These are phyloP conservation scores for Drosophila serrata DNA, from an alignment of 1,140 invertebrate species.

Conservation along the genomic window DNA sequence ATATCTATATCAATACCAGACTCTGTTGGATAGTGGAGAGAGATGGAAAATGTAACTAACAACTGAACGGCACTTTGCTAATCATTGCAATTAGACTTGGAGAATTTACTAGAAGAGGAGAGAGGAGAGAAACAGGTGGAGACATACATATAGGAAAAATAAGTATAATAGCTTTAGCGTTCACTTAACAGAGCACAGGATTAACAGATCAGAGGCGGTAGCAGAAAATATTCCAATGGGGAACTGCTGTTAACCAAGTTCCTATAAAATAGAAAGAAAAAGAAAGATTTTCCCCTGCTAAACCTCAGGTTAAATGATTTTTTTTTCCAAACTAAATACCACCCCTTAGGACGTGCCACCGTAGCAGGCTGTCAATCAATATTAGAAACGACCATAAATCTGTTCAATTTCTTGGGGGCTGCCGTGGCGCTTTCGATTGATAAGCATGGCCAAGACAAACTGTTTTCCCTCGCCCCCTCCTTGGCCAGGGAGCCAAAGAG, in stretches of 20 bases:
- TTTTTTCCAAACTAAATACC: constrained; percentile 6
- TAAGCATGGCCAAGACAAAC: constrained; percentile 63
- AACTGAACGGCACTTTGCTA: constrained; percentile 77
- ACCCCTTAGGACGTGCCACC: constrained; percentile 8
- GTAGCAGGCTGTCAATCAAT: constrained; percentile 48
- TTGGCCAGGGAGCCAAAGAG: constrained; percentile 16
- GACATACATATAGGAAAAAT: background rate
- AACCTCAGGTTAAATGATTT: constrained; percentile 1
- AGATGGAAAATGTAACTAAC: constrained; percentile 41
- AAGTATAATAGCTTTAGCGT: background rate
- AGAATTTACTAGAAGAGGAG: constrained; percentile 28
- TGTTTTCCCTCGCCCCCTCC: constrained; percentile 5
- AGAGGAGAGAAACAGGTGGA: constrained; percentile 2
- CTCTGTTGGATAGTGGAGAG: constrained; percentile 11
- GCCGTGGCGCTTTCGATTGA: constrained; percentile 63
- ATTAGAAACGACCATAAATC: constrained; percentile 58
- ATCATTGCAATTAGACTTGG: constrained; percentile 69
- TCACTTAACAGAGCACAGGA: background rate
- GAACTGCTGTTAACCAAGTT: background rate
- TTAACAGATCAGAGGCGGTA: background rate
- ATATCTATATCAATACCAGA: constrained; percentile 42
- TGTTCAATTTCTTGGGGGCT: constrained; percentile 23
- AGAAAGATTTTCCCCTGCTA: background rate
- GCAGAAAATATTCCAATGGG: background rate
- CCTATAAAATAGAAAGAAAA: background rate